Evolutionary conservation across 2,888 invertebrate genomes (phyloP).

Genomic region (Cataglyphis rosenhaueri): DNA sequence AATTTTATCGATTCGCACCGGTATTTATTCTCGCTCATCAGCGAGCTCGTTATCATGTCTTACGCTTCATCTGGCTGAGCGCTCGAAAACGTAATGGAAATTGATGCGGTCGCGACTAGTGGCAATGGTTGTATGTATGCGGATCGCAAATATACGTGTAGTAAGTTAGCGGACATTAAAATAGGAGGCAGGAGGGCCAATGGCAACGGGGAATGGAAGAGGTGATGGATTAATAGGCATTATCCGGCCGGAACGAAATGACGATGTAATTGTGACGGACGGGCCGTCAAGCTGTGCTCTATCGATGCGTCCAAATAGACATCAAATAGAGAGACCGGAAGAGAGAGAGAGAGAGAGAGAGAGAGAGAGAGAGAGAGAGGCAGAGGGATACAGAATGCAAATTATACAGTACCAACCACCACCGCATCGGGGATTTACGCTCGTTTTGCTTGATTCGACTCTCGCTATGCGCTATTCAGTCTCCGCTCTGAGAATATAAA

Average conservation of each 20-base stretch:
- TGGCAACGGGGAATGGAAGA: background rate
- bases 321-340: conserved; percentile 24
- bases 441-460: conserved; percentile 46
- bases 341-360: conserved; percentile 18
- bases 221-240: conserved; percentile 47
- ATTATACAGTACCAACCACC: conserved; percentile 55
- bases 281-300: conserved; percentile 29
- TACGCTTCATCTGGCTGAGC: background rate
- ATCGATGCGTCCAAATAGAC: conserved; percentile 20
- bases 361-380: conserved; percentile 25
- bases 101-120: background rate
- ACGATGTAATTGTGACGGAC: conserved; percentile 64
- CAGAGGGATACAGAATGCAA: conserved; percentile 54
- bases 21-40: background rate
- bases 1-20: background rate
- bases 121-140: background rate
- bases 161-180: conserved; percentile 42
- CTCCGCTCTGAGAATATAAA: conserved; percentile 4
- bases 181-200: background rate
- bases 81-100: conserved; percentile 18
- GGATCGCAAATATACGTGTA: background rate
- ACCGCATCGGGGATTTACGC: conserved; percentile 16
- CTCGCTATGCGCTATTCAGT: background rate
- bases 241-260: conserved; percentile 44
- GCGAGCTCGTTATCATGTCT: background rate